Conservation (phyloP, 2,888 invertebrate genomes). For the Diachrysia chrysitis region DNA sequence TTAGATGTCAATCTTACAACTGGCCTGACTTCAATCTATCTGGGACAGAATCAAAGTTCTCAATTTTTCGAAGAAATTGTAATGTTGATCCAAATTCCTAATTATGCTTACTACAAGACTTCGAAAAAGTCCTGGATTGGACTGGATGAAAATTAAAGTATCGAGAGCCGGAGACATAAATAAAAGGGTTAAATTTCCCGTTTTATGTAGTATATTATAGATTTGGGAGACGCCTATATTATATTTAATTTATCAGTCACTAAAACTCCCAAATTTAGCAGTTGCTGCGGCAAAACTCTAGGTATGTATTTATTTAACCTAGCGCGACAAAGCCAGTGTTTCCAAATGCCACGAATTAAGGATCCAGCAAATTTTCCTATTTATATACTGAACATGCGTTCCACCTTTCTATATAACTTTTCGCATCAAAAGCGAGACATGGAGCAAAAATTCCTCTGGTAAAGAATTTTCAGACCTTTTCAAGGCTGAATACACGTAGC, state of each 20-base stretch:
- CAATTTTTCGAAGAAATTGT: neutral
- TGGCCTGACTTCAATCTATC: neutral
- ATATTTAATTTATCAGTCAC: no score
- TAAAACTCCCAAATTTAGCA: neutral
- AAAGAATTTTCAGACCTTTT: slow-evolving; percentile 43
- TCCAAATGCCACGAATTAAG: neutral
- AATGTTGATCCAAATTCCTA: no score
- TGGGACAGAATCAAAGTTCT: neutral
- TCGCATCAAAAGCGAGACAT: slow-evolving; percentile 30
- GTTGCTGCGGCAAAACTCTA: neutral
- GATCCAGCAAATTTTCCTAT: slow-evolving; percentile 1
- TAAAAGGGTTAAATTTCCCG: no score
- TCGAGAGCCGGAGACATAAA: no score
- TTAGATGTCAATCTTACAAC: neutral
- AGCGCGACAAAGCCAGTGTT: neutral
- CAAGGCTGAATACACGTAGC: slow-evolving; percentile 38
- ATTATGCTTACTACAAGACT: no score
- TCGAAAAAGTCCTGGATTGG: no score
- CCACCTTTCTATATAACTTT: slow-evolving; percentile 22
- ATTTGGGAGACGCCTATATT: no score
- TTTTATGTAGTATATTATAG: no score
- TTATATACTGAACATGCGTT: neutral
- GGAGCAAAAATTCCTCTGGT: slow-evolving; percentile 24
- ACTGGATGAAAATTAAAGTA: no score
- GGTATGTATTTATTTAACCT: no score